Base-by-base conservation (phyloP, 2,113 vertebrate genomes). In the Recurvirostra avosetta region DNA sequence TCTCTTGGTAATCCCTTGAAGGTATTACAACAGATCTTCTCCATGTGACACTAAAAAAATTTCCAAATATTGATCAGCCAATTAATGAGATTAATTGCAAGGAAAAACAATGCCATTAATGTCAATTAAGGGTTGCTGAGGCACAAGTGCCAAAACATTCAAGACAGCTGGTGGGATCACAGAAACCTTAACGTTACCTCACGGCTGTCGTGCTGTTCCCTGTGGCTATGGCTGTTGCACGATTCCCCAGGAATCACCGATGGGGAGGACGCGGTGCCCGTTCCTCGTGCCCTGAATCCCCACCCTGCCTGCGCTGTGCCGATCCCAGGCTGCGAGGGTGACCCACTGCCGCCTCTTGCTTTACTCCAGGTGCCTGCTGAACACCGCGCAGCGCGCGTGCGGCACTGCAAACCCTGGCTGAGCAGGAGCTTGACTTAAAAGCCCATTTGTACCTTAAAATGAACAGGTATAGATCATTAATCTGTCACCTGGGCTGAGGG, bases 371-470 rank as follows among this genome's bases (percentile, higher is more conserved):
- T 4, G 21, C 9, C 34, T 86, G 58, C 55, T 30, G 26, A 45
- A 22, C 34, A 38, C 26, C 6, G 2, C 38, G 38, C 36, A 49
- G 23, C 1, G 25, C 0, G 1, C 9, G 1, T 2, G 2, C 1
- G 11, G 12, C 62, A 56, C 20, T 43, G n/a, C 62, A 52, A 49
- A 65, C 32, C 34, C 41, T 41, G 29, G 2, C 41, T 20, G 47
- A 67, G 45, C 25, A 30, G 32, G 11, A 22, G n/a, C 50, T 62
- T 66, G n/a, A 21, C 20, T 71, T 71, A 5, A 91, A 83, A 77
- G 47, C 43, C 52, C 21, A 18, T 52, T 81, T 77, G 11, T 63
- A 5, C 15, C 15, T 52, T 83, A 63, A 80, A 66, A 21, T 30
- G 56, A 77, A 61, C 11, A 67, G 38, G 27, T 81, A 50, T 3